Evolutionary conservation across 1,140 invertebrate genomes (phyloP).

Genomic region (Micrasema longulum): DNA sequence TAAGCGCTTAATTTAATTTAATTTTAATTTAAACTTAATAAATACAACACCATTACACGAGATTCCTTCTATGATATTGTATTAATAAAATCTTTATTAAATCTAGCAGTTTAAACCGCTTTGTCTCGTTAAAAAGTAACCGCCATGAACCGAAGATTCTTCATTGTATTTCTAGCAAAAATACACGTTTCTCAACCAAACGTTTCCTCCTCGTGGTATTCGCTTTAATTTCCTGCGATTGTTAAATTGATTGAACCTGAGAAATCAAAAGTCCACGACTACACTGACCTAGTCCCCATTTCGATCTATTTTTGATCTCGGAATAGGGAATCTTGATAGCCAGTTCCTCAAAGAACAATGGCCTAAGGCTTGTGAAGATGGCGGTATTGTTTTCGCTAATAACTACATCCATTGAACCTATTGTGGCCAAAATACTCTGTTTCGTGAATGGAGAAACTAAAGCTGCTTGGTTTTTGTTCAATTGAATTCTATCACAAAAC

Average conservation of each 20-base stretch:
- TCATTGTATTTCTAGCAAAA: too few relatives aligned
- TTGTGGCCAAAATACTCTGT: constrained; percentile 12
- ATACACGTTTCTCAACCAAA: neutral
- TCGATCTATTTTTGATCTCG: constrained; percentile 1
- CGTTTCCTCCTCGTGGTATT: constrained; percentile 12
- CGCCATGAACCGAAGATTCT: too few relatives aligned
- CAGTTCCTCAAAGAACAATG: constrained; percentile 46
- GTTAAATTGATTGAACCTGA: constrained; percentile 12
- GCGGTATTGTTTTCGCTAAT: constrained; percentile 29
- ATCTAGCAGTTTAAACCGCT: too few relatives aligned
- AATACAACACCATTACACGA: too few relatives aligned
- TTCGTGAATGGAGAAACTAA: constrained; percentile 30
- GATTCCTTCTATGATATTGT: too few relatives aligned
- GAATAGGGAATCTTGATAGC: constrained; percentile 49
- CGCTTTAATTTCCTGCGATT: constrained; percentile 26
- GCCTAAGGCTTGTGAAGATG: constrained; percentile 22
- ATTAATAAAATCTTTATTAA: too few relatives aligned
- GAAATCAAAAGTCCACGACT: constrained; percentile 18
- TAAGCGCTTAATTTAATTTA: too few relatives aligned
- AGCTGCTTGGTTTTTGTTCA: neutral
- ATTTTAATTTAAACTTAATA: too few relatives aligned
- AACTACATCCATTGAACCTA: constrained; percentile 18
- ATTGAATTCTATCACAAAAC: too few relatives aligned
- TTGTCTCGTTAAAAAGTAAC: too few relatives aligned
- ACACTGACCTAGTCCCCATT: constrained; percentile 50